Percentiles rank a stretch among this genome's conserved stretches.
Evolutionary conservation across 2,797 vertebrate genomes (phyloP).

Genomic region (Kryptolebias ocellatus): DNA sequence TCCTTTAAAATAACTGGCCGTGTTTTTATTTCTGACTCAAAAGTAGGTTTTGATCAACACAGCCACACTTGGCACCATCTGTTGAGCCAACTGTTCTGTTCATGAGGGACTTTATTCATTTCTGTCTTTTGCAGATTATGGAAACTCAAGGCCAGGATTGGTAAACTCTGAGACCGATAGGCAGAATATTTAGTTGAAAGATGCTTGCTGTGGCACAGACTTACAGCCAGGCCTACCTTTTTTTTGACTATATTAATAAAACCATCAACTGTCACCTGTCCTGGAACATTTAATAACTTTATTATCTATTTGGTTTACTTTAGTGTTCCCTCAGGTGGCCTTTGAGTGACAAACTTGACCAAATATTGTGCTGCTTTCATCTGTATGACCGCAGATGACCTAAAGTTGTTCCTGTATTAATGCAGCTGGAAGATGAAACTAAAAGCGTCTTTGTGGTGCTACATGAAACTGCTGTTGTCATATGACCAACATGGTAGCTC

Average conservation of each 20-base stretch:
- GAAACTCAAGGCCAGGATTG: not conserved
- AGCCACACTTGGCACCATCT: not conserved
- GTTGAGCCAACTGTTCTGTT: conserved; percentile 14
- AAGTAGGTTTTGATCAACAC: conserved; percentile 16
- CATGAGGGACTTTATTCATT: not conserved
- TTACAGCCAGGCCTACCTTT: not conserved
- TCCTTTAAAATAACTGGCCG: not conserved
- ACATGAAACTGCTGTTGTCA: conserved; percentile 43
- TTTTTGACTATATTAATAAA: not conserved
- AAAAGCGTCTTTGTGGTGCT: conserved; percentile 28
- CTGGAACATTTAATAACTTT: not conserved
- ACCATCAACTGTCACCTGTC: not conserved
- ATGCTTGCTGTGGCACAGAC: not conserved
- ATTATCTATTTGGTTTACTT: not conserved
- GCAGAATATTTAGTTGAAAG: too few species aligned
- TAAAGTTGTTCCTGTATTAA: conserved; percentile 8
- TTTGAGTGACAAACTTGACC: not conserved
- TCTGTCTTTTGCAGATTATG: conserved; percentile 13
- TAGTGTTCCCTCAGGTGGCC: not conserved
- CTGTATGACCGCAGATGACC: conserved; percentile 7
- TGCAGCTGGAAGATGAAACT: conserved; percentile 25
- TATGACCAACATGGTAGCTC: conserved; percentile 44
- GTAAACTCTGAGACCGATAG: not conserved
- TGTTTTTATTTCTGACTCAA: conserved; percentile 17
- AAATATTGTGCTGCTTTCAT: too few species aligned